Evolutionary conservation across 1,140 invertebrate species (phyloP).

Genomic region (Drosophila leontia): DNA sequence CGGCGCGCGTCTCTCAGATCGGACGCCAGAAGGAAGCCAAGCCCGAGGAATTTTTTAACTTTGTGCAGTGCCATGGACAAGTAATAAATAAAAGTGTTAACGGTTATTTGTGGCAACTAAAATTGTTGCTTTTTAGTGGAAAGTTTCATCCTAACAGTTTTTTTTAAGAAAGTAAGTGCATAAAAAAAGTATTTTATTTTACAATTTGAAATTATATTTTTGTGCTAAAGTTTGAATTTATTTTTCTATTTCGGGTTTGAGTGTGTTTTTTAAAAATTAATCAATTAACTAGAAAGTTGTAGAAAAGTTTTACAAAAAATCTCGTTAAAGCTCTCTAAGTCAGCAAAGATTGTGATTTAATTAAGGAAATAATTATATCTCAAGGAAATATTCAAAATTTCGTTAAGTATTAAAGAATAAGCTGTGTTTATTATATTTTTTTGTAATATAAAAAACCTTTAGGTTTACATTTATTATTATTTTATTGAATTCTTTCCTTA

Average conservation of each 20-base stretch:
- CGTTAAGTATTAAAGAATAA: not conserved
- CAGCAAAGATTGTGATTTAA: not conserved
- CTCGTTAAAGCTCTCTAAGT: not conserved
- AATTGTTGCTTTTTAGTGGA: not conserved
- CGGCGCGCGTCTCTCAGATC: conserved; percentile 72
- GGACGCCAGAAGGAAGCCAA: conserved; percentile 20
- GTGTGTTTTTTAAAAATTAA: not conserved
- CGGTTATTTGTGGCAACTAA: not conserved
- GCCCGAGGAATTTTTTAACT: conserved; percentile 2
- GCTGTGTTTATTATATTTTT: not conserved
- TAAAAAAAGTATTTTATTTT: not conserved
- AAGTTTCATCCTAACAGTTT: not conserved
- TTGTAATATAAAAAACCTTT: not conserved
- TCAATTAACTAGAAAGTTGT: too few relatives aligned
- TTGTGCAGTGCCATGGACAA: conserved; percentile 30
- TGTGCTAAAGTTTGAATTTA: too few relatives aligned
- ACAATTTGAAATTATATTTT: not conserved
- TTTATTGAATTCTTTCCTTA: not conserved
- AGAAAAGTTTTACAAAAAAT: not conserved
- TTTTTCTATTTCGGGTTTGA: too few relatives aligned
- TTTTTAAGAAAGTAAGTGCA: conserved; percentile 15
- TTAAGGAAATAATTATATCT: not conserved
- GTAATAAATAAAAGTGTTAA: conserved; percentile 17
- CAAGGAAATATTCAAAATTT: not conserved
- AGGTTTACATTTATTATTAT: not conserved